These are phyloP conservation scores for Rhinichthys klamathensis DNA, from an alignment of 2,113 vertebrate genomes.

Conservation along the genomic window DNA sequence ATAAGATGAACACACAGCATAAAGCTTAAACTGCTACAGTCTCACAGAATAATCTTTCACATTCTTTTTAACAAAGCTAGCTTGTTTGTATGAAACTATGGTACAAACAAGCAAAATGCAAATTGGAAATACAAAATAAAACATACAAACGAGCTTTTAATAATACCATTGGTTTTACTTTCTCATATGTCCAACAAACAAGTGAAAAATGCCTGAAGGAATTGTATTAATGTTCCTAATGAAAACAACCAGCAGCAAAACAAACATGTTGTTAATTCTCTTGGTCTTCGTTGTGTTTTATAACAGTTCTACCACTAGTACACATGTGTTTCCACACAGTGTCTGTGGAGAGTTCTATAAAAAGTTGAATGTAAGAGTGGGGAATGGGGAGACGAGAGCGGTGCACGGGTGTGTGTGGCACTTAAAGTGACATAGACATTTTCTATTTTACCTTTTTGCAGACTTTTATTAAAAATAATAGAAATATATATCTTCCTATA, in stretches of 20 bases:
- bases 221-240: conserved; percentile 69
- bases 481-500: neutral
- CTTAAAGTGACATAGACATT: neutral
- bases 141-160: conserved; percentile 73
- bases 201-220: conserved; percentile 67
- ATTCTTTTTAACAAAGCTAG: conserved; percentile 67
- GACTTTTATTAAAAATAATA: neutral
- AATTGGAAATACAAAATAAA: conserved; percentile 31
- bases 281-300: conserved; percentile 65
- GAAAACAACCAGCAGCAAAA: conserved; percentile 65
- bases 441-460: neutral
- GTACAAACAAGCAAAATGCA: conserved; percentile 5
- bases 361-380: conserved; percentile 9
- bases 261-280: conserved; percentile 72
- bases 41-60: conserved; percentile 55
- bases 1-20: conserved; percentile 44
- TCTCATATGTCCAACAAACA: conserved; percentile 72
- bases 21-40: neutral
- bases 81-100: conserved; percentile 67
- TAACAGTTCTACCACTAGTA: conserved; percentile 61
- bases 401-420: neutral
- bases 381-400: neutral
- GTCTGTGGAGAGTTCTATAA: conserved; percentile 48
- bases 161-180: conserved; percentile 66
- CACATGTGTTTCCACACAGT: conserved; percentile 60